Evolutionary conservation across 2,113 vertebrate species (phyloP), one percentile per base, ranked within the genome.

Genomic region (Pogona vitticeps): DNA sequence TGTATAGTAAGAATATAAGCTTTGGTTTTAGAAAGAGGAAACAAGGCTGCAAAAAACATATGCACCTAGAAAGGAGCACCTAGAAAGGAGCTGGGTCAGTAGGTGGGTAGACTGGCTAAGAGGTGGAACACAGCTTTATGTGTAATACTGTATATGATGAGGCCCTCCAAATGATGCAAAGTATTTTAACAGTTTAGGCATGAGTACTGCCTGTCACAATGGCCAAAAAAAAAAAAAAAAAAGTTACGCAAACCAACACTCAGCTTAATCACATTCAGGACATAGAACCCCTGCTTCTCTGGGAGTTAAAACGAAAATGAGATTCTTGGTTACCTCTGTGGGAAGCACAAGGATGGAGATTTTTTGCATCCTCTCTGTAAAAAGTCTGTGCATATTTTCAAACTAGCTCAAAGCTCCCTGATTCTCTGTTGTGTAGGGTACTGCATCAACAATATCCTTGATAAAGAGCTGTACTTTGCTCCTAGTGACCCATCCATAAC

Each of bases 401-500:
- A 0, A 8, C 0, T 70, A 42, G 33, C 59, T 23, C 26, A 42
- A 68, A n/a, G 42, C 10, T n/a, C 71, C 0, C 67, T 73, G 52
- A 67, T 68, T 58, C 28, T 42, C 17, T 73, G 40, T 6, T 17
- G 31, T 84, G 18, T 18, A 17, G 52, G 58, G 38, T 15, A 56
- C 52, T 88, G 0, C 42, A 84, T 91, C 23, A n/a, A 15, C 86
- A 65, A 36, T 61, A n/a, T 33, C 80, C 42, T 56, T 86, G 73
- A 72, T 63, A 75, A 7, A 92, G 65, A 58, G 9, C 6, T 61
- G 80, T 9, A 1, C 13, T 82, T 23, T 3, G 36, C 61, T 70
- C 78, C 76, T 52, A 6, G 17, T 88, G 7, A 36, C 68, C 72
- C 26, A 56, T 38, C 15, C 10, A 40, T 71, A 36, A 91, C 10